A percentile compares a stretch with the other conserved stretches of the same genome.
Evolutionary conservation across 2,797 vertebrate genomes (phyloP).

Genomic region (Forpus xanthops): DNA sequence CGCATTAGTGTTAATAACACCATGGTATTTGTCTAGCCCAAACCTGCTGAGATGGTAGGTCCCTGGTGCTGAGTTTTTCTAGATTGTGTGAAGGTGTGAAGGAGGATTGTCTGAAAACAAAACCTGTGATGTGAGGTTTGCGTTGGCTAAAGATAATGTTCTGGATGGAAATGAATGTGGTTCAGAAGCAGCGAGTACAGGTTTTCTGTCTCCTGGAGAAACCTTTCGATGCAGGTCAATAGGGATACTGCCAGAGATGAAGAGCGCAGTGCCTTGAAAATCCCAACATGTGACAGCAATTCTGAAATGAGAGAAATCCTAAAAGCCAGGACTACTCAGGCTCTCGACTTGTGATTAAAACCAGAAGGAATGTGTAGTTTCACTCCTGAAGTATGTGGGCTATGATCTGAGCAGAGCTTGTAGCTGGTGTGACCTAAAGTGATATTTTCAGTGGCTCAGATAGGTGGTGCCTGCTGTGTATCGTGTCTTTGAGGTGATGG

Average conservation of each 20-base stretch:
- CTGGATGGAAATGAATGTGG: neutral
- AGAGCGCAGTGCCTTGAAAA: neutral
- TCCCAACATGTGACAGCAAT: neutral
- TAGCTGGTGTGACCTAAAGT: neutral
- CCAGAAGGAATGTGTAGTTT: conserved; percentile 5
- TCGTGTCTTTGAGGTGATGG: neutral
- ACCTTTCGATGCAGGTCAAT: neutral
- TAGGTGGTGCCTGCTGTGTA: conserved; percentile 20
- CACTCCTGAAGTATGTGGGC: neutral
- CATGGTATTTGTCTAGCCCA: neutral
- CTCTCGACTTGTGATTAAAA: neutral
- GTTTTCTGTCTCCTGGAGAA: neutral
- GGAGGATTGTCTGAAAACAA: neutral
- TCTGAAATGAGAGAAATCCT: conserved; percentile 1
- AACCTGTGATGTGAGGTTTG: neutral
- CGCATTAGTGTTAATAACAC: neutral
- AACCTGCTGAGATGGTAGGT: neutral
- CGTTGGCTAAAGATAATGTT: neutral
- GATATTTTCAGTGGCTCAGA: conserved; percentile 47
- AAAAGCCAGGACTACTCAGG: neutral
- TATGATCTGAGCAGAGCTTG: neutral
- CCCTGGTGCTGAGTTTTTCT: neutral
- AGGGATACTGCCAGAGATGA: neutral
- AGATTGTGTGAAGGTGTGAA: neutral
- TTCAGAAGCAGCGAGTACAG: neutral